Evolutionary conservation across 2,113 vertebrate species (phyloP), one percentile per base, ranked within the genome.

Genomic region (Odontophorus gujanensis): DNA sequence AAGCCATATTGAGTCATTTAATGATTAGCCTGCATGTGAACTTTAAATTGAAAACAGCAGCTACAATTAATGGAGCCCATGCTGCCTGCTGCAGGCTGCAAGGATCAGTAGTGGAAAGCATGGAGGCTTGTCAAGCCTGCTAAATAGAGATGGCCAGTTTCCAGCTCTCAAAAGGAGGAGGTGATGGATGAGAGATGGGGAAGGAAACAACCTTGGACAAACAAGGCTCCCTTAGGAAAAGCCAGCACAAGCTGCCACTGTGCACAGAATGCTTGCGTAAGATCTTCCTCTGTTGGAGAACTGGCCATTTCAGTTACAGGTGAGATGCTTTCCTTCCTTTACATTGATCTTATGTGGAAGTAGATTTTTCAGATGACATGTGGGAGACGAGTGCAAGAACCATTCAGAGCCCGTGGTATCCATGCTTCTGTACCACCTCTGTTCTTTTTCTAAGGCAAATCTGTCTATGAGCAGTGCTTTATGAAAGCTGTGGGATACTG

Each of bases 31-130:
- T 83, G 63, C 75, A 62, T 82, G 74, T 95, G 83, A 93, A 92
- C 91, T 89, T 93, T 68, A 95, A 95, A 92, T 97, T 95, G 78
- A 92, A 93, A 90, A 28, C 85, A 95, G 90, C 77, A 90, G 71
- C 78, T 73, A 51, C 90, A 89, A 63, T 93, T 93, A 93, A 67
- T 61, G 85, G 82, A 95, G 79, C 40, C 79, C 62, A 78, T 48
- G 69, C 71, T 36, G 19, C 62, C 89, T 89, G 75, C 74, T 77
- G 81, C 81, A 82, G 77, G 77, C 92, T 92, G 89, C 62, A 68
- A 68, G 85, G 83, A 67, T 72, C 82, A 65, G 58, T 25, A 63
- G 71, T 85, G 76, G 79, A 77, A 66, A 91, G 67, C 86, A 51
- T 30, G 59, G 85, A 92, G 84, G 59, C 71, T 85, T 76, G 82